phyloP scores from a whole-genome alignment of 2,113 vertebrate species.

The Irena cyanogastra region DNA sequence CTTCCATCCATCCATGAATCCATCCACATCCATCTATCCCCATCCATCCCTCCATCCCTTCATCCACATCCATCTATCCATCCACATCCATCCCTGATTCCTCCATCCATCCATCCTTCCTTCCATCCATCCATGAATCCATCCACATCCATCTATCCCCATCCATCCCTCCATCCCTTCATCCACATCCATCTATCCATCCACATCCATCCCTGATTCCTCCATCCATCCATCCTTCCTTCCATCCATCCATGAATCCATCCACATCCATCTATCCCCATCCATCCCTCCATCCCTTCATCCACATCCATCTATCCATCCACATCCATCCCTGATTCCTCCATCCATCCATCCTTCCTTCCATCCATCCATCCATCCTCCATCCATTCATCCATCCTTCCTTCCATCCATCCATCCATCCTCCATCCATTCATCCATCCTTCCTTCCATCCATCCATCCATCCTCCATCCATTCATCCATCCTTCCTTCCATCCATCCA shows the following conservation, averaged over 20 bases:
- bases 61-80: neutral
- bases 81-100: too few species aligned
- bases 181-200: too few species aligned
- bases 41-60: neutral
- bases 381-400: neutral
- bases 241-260: neutral
- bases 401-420: neutral
- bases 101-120: neutral
- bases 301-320: too few species aligned
- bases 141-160: too few species aligned
- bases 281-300: neutral
- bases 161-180: neutral
- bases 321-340: too few species aligned
- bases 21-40: too few species aligned
- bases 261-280: neutral
- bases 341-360: neutral
- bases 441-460: fast-evolving
- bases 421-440: neutral
- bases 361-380: neutral
- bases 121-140: neutral
- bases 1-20: neutral
- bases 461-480: too few species aligned
- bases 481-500: neutral
- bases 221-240: too few species aligned
- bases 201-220: too few species aligned